These are phyloP conservation scores for Sebastolobus altivelis DNA, from an alignment of 2,797 vertebrate genomes.

Conservation along the genomic window DNA sequence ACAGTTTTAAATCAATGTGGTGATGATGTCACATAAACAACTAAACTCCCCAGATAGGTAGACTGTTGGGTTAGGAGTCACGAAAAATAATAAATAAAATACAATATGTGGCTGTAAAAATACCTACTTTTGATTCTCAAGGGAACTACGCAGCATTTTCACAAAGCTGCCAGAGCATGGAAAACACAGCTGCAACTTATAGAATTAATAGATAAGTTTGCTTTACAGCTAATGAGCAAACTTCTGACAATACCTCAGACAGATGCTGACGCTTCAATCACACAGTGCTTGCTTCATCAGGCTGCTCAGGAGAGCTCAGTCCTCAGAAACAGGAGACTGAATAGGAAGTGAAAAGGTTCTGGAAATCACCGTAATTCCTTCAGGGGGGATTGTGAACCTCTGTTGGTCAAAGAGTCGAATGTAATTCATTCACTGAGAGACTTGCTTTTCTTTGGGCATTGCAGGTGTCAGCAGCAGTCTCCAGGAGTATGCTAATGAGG, in stretches of 20 bases:
- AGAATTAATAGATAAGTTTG: slow-evolving; percentile 20
- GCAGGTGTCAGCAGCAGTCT: slow-evolving; percentile 20
- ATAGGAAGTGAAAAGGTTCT: slow-evolving; percentile 8
- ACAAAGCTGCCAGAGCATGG: slow-evolving; percentile 11
- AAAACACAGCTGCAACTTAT: slow-evolving; percentile 28
- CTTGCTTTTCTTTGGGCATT: slow-evolving; percentile 36
- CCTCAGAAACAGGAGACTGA: slow-evolving; percentile 15
- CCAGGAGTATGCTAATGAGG: slow-evolving; percentile 42
- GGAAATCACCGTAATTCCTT: slow-evolving; percentile 32
- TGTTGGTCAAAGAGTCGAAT: slow-evolving; percentile 49
- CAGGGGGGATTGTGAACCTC: slow-evolving; percentile 24
- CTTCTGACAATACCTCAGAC: slow-evolving; percentile 22
- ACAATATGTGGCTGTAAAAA: slow-evolving; percentile 2
- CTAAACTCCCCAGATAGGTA: not conserved
- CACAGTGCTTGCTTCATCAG: slow-evolving; percentile 11
- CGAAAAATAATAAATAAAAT: not conserved
- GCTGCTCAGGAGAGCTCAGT: not conserved
- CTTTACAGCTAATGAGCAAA: slow-evolving; percentile 49
- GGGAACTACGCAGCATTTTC: not conserved
- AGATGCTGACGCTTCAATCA: slow-evolving; percentile 18
- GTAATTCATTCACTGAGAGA: slow-evolving; percentile 39
- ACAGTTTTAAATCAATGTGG: slow-evolving; percentile 17
- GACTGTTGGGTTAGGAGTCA: not conserved
- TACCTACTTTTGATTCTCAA: slow-evolving; percentile 4
- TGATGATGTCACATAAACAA: slow-evolving; percentile 47